Base-by-base conservation (phyloP, 2,888 invertebrate species). In the Bembecia ichneumoniformis region DNA sequence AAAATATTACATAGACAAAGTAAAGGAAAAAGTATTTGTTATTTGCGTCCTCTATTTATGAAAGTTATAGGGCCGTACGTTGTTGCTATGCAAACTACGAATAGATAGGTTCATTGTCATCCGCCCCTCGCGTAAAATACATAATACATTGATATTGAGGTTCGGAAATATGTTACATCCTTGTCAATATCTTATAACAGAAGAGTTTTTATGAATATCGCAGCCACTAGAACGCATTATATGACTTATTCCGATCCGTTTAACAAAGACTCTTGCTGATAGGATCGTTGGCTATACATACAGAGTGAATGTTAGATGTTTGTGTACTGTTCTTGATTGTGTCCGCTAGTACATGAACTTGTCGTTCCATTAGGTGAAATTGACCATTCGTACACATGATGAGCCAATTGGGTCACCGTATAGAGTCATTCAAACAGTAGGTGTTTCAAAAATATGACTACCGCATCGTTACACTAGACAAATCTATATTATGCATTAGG, bases 361-460 rank as follows among this genome's bases (percentile, higher is more conserved):
- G 64, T 63, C 58, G 59, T 66, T 66, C 68, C 67, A 75, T 73
- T 77, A 70, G 55, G 56, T 50, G 52, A 62, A 74, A 76, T 71
- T 62, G 66, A 58, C 68, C 58, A 77, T 75, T 72, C 63, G 64
- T 66, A 66, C 15, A 15, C 45, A 15, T 11, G 17, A 17, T 17
- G 45, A 45, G 7, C 45, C 15, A 45, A 45, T 17, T 11, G 45
- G 15, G 17, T 10, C 45, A 15, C n/a, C 40, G 48, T 45, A 43
- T 43, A 49, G 16, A 40, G 3, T 3, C 4, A 28, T 28, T 40
- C 14, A 40, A 40, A 10, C 40, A 40, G 40, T 40, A 40, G 7
- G 40, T 28, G n/a, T n/a, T n/a, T n/a, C n/a, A n/a, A n/a, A n/a
- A 20, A 5, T 7, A 20, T 7, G 20, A 20, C 20, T 20, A 20